Base-by-base conservation (phyloP, 2,113 vertebrate species). In the Solenodon paradoxus region DNA sequence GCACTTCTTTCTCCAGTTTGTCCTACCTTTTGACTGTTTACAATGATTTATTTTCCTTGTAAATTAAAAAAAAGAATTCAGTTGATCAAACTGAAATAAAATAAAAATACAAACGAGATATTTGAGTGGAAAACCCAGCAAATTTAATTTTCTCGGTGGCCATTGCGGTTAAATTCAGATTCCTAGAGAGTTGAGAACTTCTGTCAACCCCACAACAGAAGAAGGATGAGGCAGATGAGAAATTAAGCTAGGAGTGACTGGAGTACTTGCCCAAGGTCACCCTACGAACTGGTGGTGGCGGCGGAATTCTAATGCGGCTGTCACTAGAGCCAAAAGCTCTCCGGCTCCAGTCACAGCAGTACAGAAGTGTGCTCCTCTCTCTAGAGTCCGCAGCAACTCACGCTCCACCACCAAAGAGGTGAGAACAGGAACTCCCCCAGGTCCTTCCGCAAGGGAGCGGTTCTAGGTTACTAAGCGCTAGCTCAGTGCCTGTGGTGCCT, bases 221-320 rank as follows among this genome's bases (percentile, higher is more conserved):
- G 45, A 26, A 19, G 42, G 4, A 35, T 22, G n/a, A 1, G 30
- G 4, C 30, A 63, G 28, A 63, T 0, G 12, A 55, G 80, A 79
- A 57, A 63, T 22, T 9, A 24, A 68, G 5, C 57, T 30, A 59
- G 40, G 24, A 64, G 38, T 49, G 74, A 35, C 71, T 42, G 51
- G 15, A 87, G 59, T 61, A 95, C 85, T 68, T 32, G 90, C 10
- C 94, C 96, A 95, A 97, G 95, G 97, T 97, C 95, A 96, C 79
- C 72, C 20, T 1, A 17, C 12, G 0, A 40, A 68, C 61, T 82
- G 68, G 7, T 22, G 75, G 24, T 49, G 59, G 38, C 63, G 28
- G 11, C 22, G 5, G 40, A 75, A 94, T 81, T 94, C 22, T 88
- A 97, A 93, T 35, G 49, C 94, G 75, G 30, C 92, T 11, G 2